Conservation (phyloP, 2,113 vertebrate species). For the Crotalus tigris region DNA sequence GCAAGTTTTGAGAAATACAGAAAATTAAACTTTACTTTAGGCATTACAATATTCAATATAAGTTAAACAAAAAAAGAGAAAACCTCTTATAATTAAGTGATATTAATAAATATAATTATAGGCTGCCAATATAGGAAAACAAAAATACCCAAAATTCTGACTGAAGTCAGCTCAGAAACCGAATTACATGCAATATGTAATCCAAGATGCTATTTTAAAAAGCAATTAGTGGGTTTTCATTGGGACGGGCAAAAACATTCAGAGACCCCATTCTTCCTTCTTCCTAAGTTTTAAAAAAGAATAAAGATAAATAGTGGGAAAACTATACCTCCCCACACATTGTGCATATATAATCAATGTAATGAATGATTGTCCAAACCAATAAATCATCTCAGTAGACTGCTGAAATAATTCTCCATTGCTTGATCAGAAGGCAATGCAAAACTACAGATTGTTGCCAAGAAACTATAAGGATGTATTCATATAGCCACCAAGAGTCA, state of each 20-base stretch:
- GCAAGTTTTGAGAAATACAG: background rate
- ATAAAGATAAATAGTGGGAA: background rate
- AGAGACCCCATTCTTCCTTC: background rate
- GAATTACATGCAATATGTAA: background rate
- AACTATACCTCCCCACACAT: background rate
- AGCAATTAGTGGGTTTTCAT: background rate
- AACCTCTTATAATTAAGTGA: background rate
- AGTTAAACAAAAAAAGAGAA: background rate
- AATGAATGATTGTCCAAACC: background rate
- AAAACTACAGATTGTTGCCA: background rate
- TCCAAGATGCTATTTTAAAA: background rate
- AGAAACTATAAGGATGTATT: background rate
- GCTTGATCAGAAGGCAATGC: background rate
- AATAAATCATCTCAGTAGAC: background rate
- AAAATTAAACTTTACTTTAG: background rate
- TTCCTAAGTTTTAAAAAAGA: background rate
- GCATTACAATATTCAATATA: background rate
- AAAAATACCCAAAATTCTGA: background rate
- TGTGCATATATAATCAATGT: background rate
- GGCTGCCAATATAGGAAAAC: background rate
- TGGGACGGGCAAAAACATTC: background rate
- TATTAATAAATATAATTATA: background rate
- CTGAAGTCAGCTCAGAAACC: background rate
- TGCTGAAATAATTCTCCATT: background rate
- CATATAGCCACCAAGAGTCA: background rate